Evolutionary conservation across 2,113 vertebrate species (phyloP), one percentile per base, ranked within the genome.

Genomic region (Erythrocebus patas): DNA sequence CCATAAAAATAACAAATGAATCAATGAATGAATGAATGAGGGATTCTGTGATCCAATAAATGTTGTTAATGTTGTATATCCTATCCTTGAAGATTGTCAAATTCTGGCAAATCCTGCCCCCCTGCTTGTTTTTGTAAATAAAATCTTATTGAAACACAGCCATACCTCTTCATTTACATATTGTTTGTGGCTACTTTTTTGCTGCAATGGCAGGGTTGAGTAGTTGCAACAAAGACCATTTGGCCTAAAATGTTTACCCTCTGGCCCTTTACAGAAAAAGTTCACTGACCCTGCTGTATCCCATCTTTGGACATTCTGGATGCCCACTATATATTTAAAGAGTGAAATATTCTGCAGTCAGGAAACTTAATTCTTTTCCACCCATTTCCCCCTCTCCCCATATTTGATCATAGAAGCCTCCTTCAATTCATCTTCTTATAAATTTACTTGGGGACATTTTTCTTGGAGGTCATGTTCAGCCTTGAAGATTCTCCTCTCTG

Each of bases 101-200:
- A 59, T n/a, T 68, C 13, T 10, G 35, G 38, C 59, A 52, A 80
- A 25, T 43, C 43, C 76, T 84, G 50, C 5, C 38, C 25, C 25
- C 4, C 25, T 83, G 45, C 16, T 89, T 93, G 45, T 75, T 70
- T 93, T 79, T 95, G 7, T 84, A 70, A 95, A 91, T 91, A 91
- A 95, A 95, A 35, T 78, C 94, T 96, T 90, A 90, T 78, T 92
- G 23, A 43, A 52, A 88, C 32, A 72, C 5, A 64, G 27, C 14
- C 45, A 48, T 4, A 52, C 2, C 1, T 6, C 0, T 66, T 92
- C 75, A 12, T 38, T 83, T 38, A 38, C 8, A 4, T 35, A 66
- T 75, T 25, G 32, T 61, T 12, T 1, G 1, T 10, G 16, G 7
- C 8, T 73, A 40, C 48, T 70, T 85, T 79, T 5, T 14, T 57